Evolutionary conservation across 2,888 invertebrate genomes (phyloP).

Genomic region (Phortica magna): DNA sequence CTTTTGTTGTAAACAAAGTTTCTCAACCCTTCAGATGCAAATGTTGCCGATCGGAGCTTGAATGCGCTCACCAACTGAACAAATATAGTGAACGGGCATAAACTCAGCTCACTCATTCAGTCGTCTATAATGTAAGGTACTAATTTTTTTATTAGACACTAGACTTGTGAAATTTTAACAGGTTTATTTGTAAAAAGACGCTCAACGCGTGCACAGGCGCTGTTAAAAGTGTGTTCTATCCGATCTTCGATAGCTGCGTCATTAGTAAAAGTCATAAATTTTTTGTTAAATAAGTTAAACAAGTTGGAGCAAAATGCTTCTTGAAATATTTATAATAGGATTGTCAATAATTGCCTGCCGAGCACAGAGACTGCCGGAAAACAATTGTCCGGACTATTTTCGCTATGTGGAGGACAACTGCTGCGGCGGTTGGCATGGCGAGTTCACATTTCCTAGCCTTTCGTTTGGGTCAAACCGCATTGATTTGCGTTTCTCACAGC

Average conservation of each 20-base stretch:
- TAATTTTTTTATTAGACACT: not conserved
- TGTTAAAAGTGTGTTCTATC: not conserved
- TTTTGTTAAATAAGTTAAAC: not conserved
- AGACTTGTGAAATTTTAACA: not conserved
- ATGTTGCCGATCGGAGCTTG: too few species aligned
- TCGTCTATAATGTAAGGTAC: not conserved
- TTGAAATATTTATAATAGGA: slow-evolving; percentile 14
- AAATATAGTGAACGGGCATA: too few species aligned
- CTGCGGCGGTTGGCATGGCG: slow-evolving; percentile 47
- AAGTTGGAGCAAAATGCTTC: not conserved
- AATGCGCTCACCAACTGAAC: too few species aligned
- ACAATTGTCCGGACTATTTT: slow-evolving; percentile 51
- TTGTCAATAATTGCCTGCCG: not conserved
- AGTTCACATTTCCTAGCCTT: slow-evolving; percentile 55
- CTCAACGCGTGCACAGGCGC: not conserved
- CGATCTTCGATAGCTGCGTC: not conserved
- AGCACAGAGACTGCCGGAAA: slow-evolving; percentile 55
- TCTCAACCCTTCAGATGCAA: too few species aligned
- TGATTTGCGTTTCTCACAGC: slow-evolving; percentile 57
- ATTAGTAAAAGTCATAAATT: not conserved
- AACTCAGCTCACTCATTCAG: not conserved
- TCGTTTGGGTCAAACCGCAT: slow-evolving; percentile 54
- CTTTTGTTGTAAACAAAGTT: too few species aligned
- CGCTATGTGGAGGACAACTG: slow-evolving; percentile 46
- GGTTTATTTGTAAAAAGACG: not conserved